A percentile compares a stretch with the other conserved stretches of the same genome.
Conservation (phyloP, 2,797 vertebrate genomes). For the Pempheris klunzingeri region DNA sequence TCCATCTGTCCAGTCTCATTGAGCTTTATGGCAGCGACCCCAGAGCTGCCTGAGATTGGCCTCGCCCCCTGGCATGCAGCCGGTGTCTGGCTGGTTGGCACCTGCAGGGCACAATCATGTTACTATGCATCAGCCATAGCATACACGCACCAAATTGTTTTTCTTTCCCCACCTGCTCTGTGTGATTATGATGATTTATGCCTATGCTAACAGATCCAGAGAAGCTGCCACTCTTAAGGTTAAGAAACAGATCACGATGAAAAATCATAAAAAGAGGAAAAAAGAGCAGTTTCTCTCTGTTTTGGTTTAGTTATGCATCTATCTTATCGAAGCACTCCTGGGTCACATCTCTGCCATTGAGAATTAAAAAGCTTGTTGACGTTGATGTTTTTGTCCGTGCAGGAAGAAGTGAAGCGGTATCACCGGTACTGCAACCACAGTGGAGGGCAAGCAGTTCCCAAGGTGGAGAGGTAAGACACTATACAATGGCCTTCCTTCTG, state of each 20-base stretch:
- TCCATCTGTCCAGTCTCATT: constrained; percentile 53
- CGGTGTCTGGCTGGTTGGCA: constrained; percentile 38
- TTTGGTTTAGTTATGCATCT: constrained; percentile 16
- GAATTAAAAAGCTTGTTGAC: constrained; percentile 37
- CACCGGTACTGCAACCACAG: constrained; percentile 81
- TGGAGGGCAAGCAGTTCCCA: constrained; percentile 65
- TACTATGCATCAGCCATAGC: constrained; percentile 23
- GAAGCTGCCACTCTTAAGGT: constrained; percentile 17
- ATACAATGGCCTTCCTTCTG: not conserved
- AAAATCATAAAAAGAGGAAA: constrained; percentile 11
- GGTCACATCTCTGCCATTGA: constrained; percentile 7
- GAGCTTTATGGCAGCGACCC: constrained; percentile 37
- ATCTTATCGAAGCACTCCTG: constrained; percentile 1
- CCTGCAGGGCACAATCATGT: constrained; percentile 32
- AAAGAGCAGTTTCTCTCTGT: constrained; percentile 21
- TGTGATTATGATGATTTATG: constrained; percentile 49
- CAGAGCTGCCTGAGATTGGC: constrained; percentile 28
- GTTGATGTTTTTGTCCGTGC: constrained; percentile 33
- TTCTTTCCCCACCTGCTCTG: not conserved
- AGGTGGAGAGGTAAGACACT: constrained; percentile 80
- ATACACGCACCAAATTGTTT: constrained; percentile 12
- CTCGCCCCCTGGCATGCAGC: constrained; percentile 22
- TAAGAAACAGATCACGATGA: constrained; percentile 39
- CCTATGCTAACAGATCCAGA: constrained; percentile 15
- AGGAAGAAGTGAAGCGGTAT: constrained; percentile 83